Evolutionary conservation across 92 coral and sea anemone species (phyloP).

Genomic region (Zoanthus sansibaricus): DNA sequence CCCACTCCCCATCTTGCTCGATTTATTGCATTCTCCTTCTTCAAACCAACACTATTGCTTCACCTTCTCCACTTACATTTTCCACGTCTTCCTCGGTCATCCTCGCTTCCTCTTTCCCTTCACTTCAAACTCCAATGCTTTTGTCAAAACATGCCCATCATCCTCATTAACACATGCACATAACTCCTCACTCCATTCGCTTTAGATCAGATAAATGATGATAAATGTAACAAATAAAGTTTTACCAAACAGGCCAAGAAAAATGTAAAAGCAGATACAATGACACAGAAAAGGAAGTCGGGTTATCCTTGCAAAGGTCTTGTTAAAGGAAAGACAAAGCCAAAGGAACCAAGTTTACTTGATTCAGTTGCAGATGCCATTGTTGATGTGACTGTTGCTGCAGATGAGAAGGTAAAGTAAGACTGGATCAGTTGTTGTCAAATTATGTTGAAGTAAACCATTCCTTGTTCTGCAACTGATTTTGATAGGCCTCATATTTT

Average conservation of each 20-base stretch:
- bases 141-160: too few relatives aligned
- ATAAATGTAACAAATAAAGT: neutral
- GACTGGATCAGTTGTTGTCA: neutral
- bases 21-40: too few relatives aligned
- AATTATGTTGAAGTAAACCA: neutral
- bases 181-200: too few relatives aligned
- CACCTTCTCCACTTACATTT: too few relatives aligned
- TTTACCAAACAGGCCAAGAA: slow-evolving; percentile 2
- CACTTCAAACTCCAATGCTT: too few relatives aligned
- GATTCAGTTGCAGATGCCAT: slow-evolving; percentile 22
- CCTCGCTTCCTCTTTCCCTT: too few relatives aligned
- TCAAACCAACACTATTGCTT: too few relatives aligned
- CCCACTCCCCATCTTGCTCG: too few relatives aligned
- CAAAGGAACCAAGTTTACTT: slow-evolving; percentile 31
- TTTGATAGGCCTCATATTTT: neutral
- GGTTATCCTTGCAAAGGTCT: neutral
- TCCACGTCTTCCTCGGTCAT: too few relatives aligned
- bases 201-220: too few relatives aligned
- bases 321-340: neutral
- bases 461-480: neutral
- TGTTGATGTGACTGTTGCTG: slow-evolving; percentile 88
- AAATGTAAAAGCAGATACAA: slow-evolving; percentile 8
- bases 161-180: too few relatives aligned
- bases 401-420: slow-evolving; percentile 81
- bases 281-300: neutral